Evolutionary conservation across 2,797 vertebrate genomes (phyloP), one percentile per base, ranked within the genome.

Genomic region (Nothura maculosa): DNA sequence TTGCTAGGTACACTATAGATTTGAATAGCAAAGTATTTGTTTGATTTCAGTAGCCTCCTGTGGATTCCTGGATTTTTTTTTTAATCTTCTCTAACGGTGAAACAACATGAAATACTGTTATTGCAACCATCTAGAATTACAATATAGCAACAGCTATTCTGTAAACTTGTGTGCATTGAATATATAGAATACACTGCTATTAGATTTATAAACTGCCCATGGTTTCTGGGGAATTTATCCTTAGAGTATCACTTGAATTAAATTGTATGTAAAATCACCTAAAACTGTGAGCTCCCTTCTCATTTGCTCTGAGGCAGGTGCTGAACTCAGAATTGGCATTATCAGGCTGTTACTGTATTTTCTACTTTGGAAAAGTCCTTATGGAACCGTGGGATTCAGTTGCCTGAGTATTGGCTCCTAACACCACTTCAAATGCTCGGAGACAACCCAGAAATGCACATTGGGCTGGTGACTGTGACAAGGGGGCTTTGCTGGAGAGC

Each of bases 11-110:
- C 0, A 2, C 57, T 42, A 47, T 57, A 80, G 61, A 52, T 94
- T 82, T 94, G 83, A 94, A 89, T 87, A 91, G 54, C 57, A 90
- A 87, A 94, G 87, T 76, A 83, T 96, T 87, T 91, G 82, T 86
- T 95, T 92, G 54, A 21, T 91, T 97, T 83, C 40, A 15, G 60
- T 90, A 72, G 47, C 62, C 22, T 30, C 95, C 90, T 89, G 87
- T 86, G 83, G 93, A 54, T 96, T 95, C 54, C 43, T 66, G 86
- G 75, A 92, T 87, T 95, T 94, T 84, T 94, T 84, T 92, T 63
- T 64, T 38, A 10, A 82, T 96, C 78, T 90, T 95, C 30, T 22
- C 64, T 87, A 79, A 61, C 80, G 94, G 94, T 64, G 85, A 89
- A 94, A 68, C 85, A 7, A 14, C 82, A 72, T 68, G 90, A 91